These are phyloP conservation scores for Drosophila greeni DNA, from an alignment of 2,888 invertebrate species.

Conservation along the genomic window DNA sequence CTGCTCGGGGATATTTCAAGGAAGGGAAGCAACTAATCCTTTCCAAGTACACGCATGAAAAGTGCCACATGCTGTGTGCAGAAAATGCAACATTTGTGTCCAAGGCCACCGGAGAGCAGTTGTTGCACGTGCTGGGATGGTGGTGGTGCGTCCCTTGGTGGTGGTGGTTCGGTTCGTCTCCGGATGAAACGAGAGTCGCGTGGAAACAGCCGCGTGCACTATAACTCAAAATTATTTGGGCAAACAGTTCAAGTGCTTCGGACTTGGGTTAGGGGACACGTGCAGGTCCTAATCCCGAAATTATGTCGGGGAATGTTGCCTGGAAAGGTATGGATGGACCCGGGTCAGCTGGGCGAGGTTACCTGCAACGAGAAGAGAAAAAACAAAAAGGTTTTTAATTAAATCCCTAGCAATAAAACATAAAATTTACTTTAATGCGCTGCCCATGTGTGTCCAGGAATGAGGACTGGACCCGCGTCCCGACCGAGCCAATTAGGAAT, in stretches of 20 bases:
- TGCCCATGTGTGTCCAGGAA: conserved; percentile 24
- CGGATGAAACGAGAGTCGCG: conserved; percentile 45
- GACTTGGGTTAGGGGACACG: conserved; percentile 47
- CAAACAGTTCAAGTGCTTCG: conserved; percentile 65
- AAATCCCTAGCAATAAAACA: conserved; percentile 31
- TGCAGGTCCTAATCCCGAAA: conserved; percentile 44
- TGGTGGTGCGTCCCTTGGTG: conserved; percentile 8
- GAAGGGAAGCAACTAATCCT: conserved; percentile 56
- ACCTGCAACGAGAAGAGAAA: conserved; percentile 54
- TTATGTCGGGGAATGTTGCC: conserved; percentile 18
- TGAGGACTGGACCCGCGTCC: conserved; percentile 1
- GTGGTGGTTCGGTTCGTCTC: conserved; percentile 12
- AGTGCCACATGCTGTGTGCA: conserved; percentile 65
- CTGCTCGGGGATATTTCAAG: conserved; percentile 22
- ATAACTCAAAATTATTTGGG: conserved; percentile 66
- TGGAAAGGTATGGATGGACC: conserved; percentile 3
- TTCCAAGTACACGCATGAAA: conserved; percentile 58
- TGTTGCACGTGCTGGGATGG: conserved; percentile 17
- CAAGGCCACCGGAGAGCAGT: conserved; percentile 58
- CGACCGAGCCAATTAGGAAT: conserved; percentile 59
- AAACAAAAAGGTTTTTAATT: conserved; percentile 29
- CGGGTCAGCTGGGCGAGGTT: conserved; percentile 44
- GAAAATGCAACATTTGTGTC: conserved; percentile 70
- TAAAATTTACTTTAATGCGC: conserved; percentile 38
- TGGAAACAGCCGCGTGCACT: conserved; percentile 49